Percentiles rank a stretch among this genome's conserved stretches.
Conservation (phyloP, 2,113 vertebrate genomes). For the Dicerorhinus sumatrensis region DNA sequence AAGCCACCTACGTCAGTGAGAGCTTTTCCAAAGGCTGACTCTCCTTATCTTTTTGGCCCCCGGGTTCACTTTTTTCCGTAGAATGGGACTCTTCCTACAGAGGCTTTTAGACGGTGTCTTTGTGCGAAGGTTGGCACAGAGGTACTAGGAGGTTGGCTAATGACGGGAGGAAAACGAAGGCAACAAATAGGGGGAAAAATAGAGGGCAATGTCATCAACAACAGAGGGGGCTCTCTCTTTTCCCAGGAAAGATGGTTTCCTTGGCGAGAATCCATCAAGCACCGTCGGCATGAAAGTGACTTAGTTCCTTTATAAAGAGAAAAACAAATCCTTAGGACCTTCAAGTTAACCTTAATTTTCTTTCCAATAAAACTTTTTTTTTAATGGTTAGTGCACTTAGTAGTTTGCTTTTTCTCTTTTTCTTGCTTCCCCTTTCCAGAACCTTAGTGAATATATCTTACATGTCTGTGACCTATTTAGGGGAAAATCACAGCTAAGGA, state of each 20-base stretch:
- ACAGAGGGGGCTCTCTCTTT: conserved; percentile 6
- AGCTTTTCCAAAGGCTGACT: not conserved
- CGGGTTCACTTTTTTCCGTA: not conserved
- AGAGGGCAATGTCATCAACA: conserved; percentile 14
- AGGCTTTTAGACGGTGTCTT: conserved; percentile 55
- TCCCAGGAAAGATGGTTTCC: conserved; percentile 53
- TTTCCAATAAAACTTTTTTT: conserved; percentile 49
- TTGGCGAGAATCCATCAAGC: conserved; percentile 12
- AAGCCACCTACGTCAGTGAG: not conserved
- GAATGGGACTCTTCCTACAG: not conserved
- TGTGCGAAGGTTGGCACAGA: conserved; percentile 47
- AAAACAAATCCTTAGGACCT: conserved; percentile 28
- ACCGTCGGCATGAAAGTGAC: not conserved
- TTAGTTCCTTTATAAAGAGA: conserved; percentile 14
- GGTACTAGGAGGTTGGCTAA: conserved; percentile 14
- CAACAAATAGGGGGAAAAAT: not conserved
- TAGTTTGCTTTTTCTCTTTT: not conserved
- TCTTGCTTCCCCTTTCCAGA: not conserved
- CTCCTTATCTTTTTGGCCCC: not conserved
- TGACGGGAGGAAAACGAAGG: conserved; percentile 69
- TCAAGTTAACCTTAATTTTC: conserved; percentile 17
- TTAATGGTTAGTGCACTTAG: conserved; percentile 1
- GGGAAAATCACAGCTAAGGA: not conserved
- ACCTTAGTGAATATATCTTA: conserved; percentile 5
- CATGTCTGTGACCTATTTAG: not conserved